Evolutionary conservation across 2,797 vertebrate species (phyloP).

Genomic region (Pangasius djambal): DNA sequence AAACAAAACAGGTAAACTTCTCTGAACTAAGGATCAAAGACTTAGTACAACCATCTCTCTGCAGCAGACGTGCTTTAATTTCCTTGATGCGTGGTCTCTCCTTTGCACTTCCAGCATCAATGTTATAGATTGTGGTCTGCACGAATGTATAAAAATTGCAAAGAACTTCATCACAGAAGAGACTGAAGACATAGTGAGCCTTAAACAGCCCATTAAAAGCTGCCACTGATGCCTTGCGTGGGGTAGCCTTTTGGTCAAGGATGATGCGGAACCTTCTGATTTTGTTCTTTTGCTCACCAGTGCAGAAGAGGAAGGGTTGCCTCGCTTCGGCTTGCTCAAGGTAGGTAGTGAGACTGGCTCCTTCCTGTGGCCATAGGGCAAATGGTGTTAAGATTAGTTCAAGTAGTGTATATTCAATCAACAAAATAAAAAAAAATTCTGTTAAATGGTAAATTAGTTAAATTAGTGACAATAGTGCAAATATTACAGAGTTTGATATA

Average conservation of each 20-base stretch:
- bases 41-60: no score
- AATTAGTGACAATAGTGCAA: no score
- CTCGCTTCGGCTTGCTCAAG: conserved; percentile 4
- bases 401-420: no score
- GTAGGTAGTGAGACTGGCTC: conserved; percentile 44
- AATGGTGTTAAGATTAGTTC: no score
- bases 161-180: conserved; percentile 5
- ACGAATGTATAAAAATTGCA: conserved; percentile 6
- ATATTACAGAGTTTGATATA: no score
- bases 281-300: conserved; percentile 2
- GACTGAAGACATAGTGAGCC: conserved; percentile 23
- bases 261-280: conserved; percentile 45
- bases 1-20: no score
- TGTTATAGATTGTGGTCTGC: no score
- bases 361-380: conserved; percentile 28
- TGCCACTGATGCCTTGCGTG: conserved; percentile 20
- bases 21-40: no score
- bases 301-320: conserved; percentile 52
- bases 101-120: background rate
- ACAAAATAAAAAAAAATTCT: no score
- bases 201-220: conserved; percentile 51
- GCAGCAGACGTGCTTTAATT: no score
- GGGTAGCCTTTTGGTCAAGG: background rate
- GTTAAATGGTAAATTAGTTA: no score
- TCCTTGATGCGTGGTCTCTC: background rate